Conservation (phyloP, 2,888 invertebrate species). For the Folsomia manolachei region DNA sequence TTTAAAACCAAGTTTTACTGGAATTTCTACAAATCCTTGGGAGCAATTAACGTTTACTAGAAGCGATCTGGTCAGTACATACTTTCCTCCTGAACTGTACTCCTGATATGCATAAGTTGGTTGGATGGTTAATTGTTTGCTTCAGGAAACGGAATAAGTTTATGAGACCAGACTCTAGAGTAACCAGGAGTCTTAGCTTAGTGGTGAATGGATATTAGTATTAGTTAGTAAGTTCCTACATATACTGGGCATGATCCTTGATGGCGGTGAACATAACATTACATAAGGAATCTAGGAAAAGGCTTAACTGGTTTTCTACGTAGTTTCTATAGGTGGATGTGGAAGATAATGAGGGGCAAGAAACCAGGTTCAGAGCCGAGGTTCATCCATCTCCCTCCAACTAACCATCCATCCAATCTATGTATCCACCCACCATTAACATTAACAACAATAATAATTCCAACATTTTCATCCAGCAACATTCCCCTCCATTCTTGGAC, state of each 20-base stretch:
- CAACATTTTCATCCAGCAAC: background rate
- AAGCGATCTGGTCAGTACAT: background rate
- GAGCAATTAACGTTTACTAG: background rate
- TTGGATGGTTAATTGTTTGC: background rate
- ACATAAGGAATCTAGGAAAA: background rate
- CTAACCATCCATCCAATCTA: no score
- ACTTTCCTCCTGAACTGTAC: background rate
- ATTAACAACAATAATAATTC: conserved; percentile 9
- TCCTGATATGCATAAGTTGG: no score
- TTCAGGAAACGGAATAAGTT: background rate
- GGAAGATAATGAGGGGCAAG: background rate
- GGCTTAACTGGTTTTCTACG: background rate
- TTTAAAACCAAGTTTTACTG: background rate
- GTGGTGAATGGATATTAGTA: background rate
- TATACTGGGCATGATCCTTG: no score
- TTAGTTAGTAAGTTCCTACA: background rate
- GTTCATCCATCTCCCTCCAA: background rate
- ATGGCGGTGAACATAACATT: no score
- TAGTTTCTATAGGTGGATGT: background rate
- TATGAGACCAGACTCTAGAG: background rate
- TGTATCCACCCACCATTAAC: conserved; percentile 6
- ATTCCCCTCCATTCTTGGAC: background rate
- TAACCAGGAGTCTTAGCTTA: background rate
- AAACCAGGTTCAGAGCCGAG: no score
- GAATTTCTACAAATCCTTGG: background rate